Conservation (phyloP, 2,797 vertebrate genomes). For the Siniperca obscura region DNA sequence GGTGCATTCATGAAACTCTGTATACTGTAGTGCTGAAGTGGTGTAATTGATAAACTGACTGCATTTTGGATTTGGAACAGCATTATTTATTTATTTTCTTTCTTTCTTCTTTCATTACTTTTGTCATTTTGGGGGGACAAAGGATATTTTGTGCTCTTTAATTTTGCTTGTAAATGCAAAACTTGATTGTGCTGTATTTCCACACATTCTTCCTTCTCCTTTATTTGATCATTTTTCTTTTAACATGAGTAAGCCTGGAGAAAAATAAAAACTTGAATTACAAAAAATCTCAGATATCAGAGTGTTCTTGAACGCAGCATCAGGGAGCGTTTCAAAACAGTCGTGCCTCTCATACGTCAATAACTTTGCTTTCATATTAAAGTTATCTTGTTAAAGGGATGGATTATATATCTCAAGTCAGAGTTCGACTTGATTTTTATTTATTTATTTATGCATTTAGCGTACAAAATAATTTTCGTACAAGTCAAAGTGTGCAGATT, state of each 20-base stretch:
- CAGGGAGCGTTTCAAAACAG: not conserved
- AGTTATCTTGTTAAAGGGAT: not conserved
- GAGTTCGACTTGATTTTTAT: not conserved
- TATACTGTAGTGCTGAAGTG: not conserved
- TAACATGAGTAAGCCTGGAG: not conserved
- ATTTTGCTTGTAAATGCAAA: not conserved
- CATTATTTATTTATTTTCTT: not conserved
- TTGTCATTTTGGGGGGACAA: not conserved
- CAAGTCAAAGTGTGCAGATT: not conserved
- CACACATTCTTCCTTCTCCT: not conserved
- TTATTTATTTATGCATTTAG: not conserved
- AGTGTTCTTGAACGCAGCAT: not conserved
- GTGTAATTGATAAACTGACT: no score
- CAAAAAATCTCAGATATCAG: not conserved
- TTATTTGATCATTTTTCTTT: not conserved
- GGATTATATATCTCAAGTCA: not conserved
- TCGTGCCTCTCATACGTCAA: not conserved
- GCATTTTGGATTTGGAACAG: no score
- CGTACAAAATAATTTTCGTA: not conserved
- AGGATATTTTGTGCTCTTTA: not conserved
- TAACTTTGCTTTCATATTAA: no score
- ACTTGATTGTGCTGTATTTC: not conserved
- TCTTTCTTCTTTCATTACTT: not conserved
- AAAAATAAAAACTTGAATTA: not conserved
- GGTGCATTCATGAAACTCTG: conserved; percentile 1